phyloP scores from a whole-genome alignment of 2,797 vertebrate species.

The Ctenopoma kingsleyae region DNA sequence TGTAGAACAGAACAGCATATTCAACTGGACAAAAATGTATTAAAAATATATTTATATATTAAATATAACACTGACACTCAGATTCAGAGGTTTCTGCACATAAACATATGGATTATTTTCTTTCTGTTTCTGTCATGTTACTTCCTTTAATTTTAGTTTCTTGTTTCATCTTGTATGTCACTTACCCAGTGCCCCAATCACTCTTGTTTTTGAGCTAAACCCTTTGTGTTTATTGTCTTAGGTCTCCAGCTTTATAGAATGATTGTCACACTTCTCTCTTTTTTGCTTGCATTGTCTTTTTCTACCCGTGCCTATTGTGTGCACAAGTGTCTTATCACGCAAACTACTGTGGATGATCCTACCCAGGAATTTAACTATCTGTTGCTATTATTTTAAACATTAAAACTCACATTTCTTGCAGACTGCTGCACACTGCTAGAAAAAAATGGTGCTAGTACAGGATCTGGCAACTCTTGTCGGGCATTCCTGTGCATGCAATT shows the following conservation, averaged over 20 bases:
- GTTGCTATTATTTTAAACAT: not conserved
- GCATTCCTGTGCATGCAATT: not conserved
- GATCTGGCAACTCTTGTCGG: not conserved
- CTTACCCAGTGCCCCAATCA: slow-evolving; percentile 9
- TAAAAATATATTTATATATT: too few species aligned
- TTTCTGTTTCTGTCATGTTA: slow-evolving; percentile 15
- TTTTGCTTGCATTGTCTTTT: slow-evolving; percentile 21
- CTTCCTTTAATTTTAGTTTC: slow-evolving; percentile 41
- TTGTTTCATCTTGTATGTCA: slow-evolving; percentile 17
- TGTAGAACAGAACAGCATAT: too few species aligned
- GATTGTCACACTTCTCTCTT: slow-evolving; percentile 66
- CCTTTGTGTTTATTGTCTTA: slow-evolving; percentile 56
- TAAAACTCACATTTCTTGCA: slow-evolving; percentile 7
- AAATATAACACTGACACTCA: not conserved
- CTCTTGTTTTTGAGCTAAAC: slow-evolving; percentile 40
- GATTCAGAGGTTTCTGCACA: slow-evolving; percentile 1
- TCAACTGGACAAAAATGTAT: too few species aligned
- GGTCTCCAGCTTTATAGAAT: slow-evolving; percentile 60
- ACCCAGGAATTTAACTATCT: too few species aligned
- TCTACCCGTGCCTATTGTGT: slow-evolving; percentile 33
- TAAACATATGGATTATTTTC: not conserved
- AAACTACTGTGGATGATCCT: slow-evolving; percentile 31
- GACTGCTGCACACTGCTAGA: slow-evolving; percentile 4
- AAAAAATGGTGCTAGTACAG: not conserved
- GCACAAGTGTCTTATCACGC: slow-evolving; percentile 30